Percentiles rank a stretch among this genome's conserved stretches.
These are phyloP conservation scores for Pteronotus mesoamericanus DNA, from an alignment of 2,797 vertebrate genomes.

Conservation along the genomic window DNA sequence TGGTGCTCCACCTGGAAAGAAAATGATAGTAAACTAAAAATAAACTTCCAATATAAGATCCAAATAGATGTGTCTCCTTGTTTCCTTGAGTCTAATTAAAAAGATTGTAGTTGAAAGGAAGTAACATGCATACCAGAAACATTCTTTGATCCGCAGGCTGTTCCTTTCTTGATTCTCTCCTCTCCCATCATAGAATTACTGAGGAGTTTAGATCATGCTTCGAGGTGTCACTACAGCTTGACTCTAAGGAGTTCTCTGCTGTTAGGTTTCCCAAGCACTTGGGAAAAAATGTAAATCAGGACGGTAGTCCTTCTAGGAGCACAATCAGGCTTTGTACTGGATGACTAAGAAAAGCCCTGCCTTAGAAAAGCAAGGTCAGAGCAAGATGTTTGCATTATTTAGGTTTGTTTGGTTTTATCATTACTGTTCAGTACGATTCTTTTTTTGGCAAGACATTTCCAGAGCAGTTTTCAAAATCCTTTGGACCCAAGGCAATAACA, in stretches of 20 bases:
- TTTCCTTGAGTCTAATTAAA: slow-evolving; percentile 35
- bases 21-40: slow-evolving; percentile 60
- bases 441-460: neutral
- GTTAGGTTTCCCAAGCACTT: neutral
- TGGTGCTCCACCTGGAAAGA: slow-evolving; percentile 94
- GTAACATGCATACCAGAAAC: slow-evolving; percentile 78
- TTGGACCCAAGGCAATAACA: neutral
- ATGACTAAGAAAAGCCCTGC: slow-evolving; percentile 23
- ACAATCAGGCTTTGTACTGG: slow-evolving; percentile 48
- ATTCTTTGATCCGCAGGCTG: slow-evolving; percentile 68
- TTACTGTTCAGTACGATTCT: neutral
- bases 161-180: slow-evolving; percentile 10
- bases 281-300: slow-evolving; percentile 53
- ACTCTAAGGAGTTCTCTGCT: slow-evolving; percentile 59
- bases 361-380: neutral
- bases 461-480: neutral
- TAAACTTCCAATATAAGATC: slow-evolving; percentile 37
- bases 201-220: slow-evolving; percentile 60
- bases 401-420: neutral
- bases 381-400: neutral
- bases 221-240: neutral
- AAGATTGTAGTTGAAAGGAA: slow-evolving; percentile 43
- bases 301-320: neutral
- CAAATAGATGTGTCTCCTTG: slow-evolving; percentile 13
- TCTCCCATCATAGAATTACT: slow-evolving; percentile 53